These are phyloP conservation scores for Candidula unifasciata DNA, from an alignment of 2,888 invertebrate genomes.

Conservation along the genomic window DNA sequence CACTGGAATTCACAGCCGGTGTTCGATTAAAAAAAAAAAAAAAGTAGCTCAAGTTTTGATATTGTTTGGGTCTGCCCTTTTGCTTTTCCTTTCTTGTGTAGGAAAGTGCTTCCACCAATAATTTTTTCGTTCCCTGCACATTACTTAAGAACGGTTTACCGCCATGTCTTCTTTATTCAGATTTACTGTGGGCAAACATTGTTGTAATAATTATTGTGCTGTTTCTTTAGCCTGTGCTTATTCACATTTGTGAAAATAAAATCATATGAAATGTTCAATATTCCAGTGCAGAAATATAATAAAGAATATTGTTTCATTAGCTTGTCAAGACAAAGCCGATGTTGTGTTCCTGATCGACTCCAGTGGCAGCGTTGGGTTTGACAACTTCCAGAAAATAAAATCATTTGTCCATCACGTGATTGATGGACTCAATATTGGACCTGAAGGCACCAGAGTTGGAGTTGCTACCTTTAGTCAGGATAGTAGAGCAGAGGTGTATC, in stretches of 20 bases:
- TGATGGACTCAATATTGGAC: slow-evolving; percentile 63
- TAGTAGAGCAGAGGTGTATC: slow-evolving; percentile 63
- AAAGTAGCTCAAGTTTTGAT: too few relatives aligned
- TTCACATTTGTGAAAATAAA: not conserved
- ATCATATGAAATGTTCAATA: not conserved
- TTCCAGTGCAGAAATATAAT: not conserved
- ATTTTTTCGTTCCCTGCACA: too few relatives aligned
- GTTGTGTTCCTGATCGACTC: slow-evolving; percentile 71
- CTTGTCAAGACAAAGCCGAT: slow-evolving; percentile 65
- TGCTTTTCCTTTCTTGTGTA: too few relatives aligned
- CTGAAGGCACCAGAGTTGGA: slow-evolving; percentile 66
- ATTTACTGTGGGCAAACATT: too few relatives aligned
- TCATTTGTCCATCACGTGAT: slow-evolving; percentile 65
- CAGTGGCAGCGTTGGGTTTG: slow-evolving; percentile 70
- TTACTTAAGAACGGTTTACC: too few relatives aligned
- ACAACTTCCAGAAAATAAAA: slow-evolving; percentile 65
- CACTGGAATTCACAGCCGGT: too few relatives aligned
- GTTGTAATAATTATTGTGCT: too few relatives aligned
- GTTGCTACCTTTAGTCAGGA: slow-evolving; percentile 67
- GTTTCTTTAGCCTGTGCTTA: not conserved
- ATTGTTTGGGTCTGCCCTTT: too few relatives aligned
- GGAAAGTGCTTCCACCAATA: too few relatives aligned
- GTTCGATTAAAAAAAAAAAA: too few relatives aligned
- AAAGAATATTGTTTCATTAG: slow-evolving; percentile 53
- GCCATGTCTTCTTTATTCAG: too few relatives aligned